Conservation (phyloP, 2,113 vertebrate species). For the Pongo pygmaeus region DNA sequence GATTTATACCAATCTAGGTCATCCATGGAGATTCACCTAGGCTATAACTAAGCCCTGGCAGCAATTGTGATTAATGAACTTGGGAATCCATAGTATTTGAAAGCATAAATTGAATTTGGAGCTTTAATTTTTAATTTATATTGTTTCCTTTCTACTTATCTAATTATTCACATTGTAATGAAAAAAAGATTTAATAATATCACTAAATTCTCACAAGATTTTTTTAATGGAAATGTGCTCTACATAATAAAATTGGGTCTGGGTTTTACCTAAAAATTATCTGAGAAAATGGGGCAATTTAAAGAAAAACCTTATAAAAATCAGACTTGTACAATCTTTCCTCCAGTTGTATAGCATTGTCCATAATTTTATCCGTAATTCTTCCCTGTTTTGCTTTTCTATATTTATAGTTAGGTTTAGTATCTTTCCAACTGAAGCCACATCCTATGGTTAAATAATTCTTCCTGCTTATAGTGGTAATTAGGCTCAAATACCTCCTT, state of each 20-base stretch:
- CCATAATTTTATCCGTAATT: not conserved
- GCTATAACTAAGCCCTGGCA: not conserved
- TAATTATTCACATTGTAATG: not conserved
- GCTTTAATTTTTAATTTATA: slow-evolving; percentile 15
- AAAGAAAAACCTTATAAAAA: slow-evolving; percentile 21
- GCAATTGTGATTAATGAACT: not conserved
- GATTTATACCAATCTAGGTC: not conserved
- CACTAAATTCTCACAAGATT: not conserved
- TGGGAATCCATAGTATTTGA: not conserved
- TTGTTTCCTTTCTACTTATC: not conserved
- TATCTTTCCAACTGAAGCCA: not conserved
- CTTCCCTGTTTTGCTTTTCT: slow-evolving; percentile 14
- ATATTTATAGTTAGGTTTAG: not conserved
- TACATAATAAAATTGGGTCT: not conserved
- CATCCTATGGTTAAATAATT: not conserved
- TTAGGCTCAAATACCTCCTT: not conserved
- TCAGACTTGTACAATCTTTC: not conserved
- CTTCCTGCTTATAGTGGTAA: not conserved
- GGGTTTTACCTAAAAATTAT: slow-evolving; percentile 23
- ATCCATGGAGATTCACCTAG: not conserved
- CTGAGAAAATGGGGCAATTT: slow-evolving; percentile 38
- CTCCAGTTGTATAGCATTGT: not conserved
- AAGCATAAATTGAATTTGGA: not conserved
- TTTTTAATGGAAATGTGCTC: not conserved
- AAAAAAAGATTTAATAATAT: not conserved